phyloP scores from a whole-genome alignment of 2,888 invertebrate species.

The Eupithecia subumbrata region DNA sequence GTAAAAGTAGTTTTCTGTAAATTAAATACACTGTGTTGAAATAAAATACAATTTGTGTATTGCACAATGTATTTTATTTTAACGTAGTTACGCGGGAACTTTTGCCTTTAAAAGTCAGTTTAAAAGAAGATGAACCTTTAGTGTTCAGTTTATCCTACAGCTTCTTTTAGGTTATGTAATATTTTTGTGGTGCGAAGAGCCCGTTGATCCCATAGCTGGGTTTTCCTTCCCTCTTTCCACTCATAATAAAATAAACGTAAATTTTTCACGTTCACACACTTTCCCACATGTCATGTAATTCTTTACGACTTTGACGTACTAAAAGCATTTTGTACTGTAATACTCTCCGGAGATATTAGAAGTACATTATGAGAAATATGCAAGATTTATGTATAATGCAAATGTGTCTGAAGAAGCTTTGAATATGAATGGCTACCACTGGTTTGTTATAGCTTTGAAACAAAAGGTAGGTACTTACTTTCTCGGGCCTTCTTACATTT shows the following conservation, averaged over 20 bases:
- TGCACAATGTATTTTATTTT: not conserved
- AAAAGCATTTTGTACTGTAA: not conserved
- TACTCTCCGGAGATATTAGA: constrained; percentile 52
- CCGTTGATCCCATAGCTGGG: not conserved
- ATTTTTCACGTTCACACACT: not conserved
- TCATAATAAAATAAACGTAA: not conserved
- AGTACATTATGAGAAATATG: constrained; percentile 50
- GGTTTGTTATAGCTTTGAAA: constrained; percentile 9
- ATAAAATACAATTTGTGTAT: not conserved
- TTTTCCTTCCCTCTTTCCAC: not conserved
- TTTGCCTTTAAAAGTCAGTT: not conserved
- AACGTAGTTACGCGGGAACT: not conserved
- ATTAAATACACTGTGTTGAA: too few relatives aligned
- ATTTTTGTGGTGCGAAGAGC: too few relatives aligned
- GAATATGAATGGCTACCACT: constrained; percentile 26
- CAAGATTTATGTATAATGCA: constrained; percentile 45
- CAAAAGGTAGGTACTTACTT: not conserved
- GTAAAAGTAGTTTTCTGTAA: too few relatives aligned
- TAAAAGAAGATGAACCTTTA: not conserved
- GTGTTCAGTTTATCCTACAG: not conserved
- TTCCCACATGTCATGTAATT: not conserved
- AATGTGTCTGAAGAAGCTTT: constrained; percentile 38
- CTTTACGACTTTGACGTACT: not conserved
- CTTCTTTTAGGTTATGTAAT: not conserved
- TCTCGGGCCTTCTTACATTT: not conserved